Evolutionary conservation across 2,113 vertebrate species (phyloP), one percentile per base, ranked within the genome.

Genomic region (Rutilus rutilus): DNA sequence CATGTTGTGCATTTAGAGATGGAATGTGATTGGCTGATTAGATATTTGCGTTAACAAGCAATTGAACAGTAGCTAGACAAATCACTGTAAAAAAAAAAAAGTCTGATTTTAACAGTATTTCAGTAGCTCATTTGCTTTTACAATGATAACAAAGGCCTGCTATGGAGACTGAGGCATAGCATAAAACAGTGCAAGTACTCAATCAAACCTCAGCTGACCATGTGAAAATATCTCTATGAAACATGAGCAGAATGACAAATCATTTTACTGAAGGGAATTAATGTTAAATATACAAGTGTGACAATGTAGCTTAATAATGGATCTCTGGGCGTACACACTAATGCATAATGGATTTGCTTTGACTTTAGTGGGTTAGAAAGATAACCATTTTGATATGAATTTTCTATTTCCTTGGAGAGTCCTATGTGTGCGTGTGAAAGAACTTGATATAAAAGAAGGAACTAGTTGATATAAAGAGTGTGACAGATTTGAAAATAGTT

Each of bases 281-380:
- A 54, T 54, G 50, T 54, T 33, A 77, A 33, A 25, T 12, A 54
- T 3, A 54, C 27, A 54, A 30, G 75, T 54, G 75, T 54, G n/a
- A 54, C 45, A 30, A 17, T 17, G 17, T 30, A 33, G 75, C 47
- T 54, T 21, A 77, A 77, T 12, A 77, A 77, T 77, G 25, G 75
- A 21, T 77, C 47, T 10, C 75, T 30, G 45, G 75, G 75, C 4
- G 17, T 54, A 54, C 75, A 77, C n/a, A 54, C 15, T 19, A 33
- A 11, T 50, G 27, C 47, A 54, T 77, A 77, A 77, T 77, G 15
- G 17, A 52, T 77, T 77, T 77, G 75, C 47, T 77, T 54, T 27
- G 8, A 54, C 75, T 52, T 8, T 33, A 54, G 50, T 30, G 47
- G 45, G 17, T 21, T 77, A 77, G 27, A 54, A 54, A 10, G 47